Percentiles rank a stretch among this genome's conserved stretches.
Conservation (phyloP, 2,113 vertebrate genomes). For the Corydoras maculifer region DNA sequence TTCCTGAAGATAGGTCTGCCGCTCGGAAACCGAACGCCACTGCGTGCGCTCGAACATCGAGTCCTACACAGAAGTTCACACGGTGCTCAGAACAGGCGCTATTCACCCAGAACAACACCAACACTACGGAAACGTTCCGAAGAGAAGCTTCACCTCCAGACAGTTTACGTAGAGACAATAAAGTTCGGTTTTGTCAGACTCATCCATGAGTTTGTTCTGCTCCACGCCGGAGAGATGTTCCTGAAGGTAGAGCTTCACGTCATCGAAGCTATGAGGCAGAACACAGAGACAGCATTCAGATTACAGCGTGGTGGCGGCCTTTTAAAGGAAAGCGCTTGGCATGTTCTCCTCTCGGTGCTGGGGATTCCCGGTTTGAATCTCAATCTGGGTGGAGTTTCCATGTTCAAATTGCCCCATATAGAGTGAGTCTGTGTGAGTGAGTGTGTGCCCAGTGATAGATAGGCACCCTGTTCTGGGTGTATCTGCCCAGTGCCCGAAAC, state of each 20-base stretch:
- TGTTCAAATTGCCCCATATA: too few relatives aligned
- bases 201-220: conserved; percentile 59
- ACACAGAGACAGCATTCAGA: too few relatives aligned
- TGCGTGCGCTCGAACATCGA: conserved; percentile 77
- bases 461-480: too few relatives aligned
- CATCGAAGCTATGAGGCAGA: conserved; percentile 66
- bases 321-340: not conserved
- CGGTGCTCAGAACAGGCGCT: not conserved
- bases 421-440: too few relatives aligned
- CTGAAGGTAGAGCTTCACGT: conserved; percentile 76
- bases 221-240: conserved; percentile 72
- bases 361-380: too few relatives aligned
- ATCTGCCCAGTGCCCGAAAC: too few relatives aligned
- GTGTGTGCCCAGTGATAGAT: too few relatives aligned
- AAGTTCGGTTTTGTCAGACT: conserved; percentile 76
- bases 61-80: conserved; percentile 63
- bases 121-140: not conserved
- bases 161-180: conserved; percentile 84
- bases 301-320: not conserved
- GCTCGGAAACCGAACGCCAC: conserved; percentile 45
- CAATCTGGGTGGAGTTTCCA: too few relatives aligned
- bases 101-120: not conserved
- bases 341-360: too few relatives aligned
- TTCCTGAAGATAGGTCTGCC: conserved; percentile 33
- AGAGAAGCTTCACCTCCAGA: conserved; percentile 68